Conservation (phyloP, 2,797 vertebrate species). For the Sebastes jordani region DNA sequence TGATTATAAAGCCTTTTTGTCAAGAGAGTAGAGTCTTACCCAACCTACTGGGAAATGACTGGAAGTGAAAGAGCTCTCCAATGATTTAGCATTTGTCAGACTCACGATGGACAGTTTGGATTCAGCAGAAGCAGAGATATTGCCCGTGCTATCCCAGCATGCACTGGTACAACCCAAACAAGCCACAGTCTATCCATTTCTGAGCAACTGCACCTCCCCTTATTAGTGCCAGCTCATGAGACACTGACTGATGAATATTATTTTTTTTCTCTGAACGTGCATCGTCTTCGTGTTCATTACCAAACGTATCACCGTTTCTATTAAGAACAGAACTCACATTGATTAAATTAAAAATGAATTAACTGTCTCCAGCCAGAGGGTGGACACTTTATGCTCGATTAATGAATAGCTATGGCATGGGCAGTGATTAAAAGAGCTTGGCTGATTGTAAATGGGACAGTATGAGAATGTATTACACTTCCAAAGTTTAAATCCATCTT, state of each 20-base stretch:
- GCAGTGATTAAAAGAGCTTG: slow-evolving; percentile 35
- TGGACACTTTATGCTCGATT: slow-evolving; percentile 31
- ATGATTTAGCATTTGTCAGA: background rate
- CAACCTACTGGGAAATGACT: background rate
- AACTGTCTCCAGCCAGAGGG: slow-evolving; percentile 26
- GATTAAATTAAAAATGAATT: slow-evolving; percentile 61
- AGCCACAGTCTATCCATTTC: background rate
- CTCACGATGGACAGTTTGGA: background rate
- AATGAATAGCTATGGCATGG: slow-evolving; percentile 33
- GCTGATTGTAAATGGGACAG: slow-evolving; percentile 18
- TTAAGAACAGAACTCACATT: slow-evolving; percentile 22
- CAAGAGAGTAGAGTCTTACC: background rate
- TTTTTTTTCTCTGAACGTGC: background rate
- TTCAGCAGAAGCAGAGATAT: background rate
- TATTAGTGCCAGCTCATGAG: background rate
- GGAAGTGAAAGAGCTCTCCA: background rate
- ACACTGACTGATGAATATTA: background rate
- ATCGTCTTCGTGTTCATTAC: slow-evolving; percentile 23
- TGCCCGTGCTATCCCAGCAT: background rate
- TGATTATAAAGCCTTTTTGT: background rate
- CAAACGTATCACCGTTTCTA: slow-evolving; percentile 36
- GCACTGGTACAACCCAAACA: background rate
- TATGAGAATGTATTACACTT: slow-evolving; percentile 6
- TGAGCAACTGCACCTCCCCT: background rate
- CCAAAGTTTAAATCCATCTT: slow-evolving; percentile 20